These are phyloP conservation scores for Parochlus steinenii DNA, from an alignment of 2,888 invertebrate genomes.

Conservation along the genomic window DNA sequence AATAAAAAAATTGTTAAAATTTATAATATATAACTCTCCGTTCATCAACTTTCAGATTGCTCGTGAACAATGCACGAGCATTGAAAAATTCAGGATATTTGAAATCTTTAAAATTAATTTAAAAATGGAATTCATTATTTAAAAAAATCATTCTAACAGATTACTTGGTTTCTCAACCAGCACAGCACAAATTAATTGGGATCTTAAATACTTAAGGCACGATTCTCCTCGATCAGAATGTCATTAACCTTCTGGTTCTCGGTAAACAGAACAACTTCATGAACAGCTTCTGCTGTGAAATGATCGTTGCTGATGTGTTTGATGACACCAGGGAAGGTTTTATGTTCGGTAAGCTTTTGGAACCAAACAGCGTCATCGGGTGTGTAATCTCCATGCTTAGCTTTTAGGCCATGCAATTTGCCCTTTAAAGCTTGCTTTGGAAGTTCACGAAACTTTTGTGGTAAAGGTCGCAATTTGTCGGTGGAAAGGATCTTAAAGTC, in stretches of 20 bases:
- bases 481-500: conserved; percentile 39
- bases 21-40: no score
- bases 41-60: no score
- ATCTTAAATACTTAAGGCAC: conserved; percentile 28
- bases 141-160: no score
- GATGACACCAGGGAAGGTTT: conserved; percentile 51
- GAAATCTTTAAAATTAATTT: no score
- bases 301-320: conserved; percentile 43
- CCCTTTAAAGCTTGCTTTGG: conserved; percentile 51
- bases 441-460: conserved; percentile 36
- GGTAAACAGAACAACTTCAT: conserved; percentile 46
- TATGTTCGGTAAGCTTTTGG: conserved; percentile 49
- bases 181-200: not conserved
- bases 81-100: no score
- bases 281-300: conserved; percentile 39
- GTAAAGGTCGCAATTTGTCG: conserved; percentile 37
- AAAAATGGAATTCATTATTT: no score
- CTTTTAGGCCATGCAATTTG: conserved; percentile 38
- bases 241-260: conserved; percentile 50
- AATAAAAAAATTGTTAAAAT: no score
- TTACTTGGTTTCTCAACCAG: no score
- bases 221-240: conserved; percentile 42
- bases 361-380: conserved; percentile 58
- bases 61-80: no score
- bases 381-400: conserved; percentile 47